phyloP scores from a whole-genome alignment of 2,797 vertebrate species.

The Syngnathus rostellatus region DNA sequence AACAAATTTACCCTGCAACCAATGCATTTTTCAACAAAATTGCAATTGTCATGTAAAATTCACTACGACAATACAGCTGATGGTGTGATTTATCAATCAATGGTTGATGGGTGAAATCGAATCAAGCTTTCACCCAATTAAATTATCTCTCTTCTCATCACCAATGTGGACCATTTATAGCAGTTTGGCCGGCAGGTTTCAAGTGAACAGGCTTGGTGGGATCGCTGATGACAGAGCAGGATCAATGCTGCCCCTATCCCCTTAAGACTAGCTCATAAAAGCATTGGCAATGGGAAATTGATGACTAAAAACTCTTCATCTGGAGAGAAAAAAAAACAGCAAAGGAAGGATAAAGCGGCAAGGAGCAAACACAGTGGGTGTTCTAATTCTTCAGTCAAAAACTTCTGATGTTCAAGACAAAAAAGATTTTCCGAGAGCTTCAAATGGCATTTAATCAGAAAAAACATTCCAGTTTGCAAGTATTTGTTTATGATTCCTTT shows the following conservation, averaged over 20 bases:
- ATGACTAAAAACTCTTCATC: constrained; percentile 34
- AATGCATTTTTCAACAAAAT: background rate
- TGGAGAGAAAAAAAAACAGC: background rate
- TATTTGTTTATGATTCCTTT: too few species aligned
- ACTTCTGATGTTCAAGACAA: background rate
- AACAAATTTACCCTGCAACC: constrained; percentile 13
- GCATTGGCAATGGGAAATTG: constrained; percentile 44
- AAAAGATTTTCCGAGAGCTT: background rate
- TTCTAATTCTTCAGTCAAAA: background rate
- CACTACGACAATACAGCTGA: background rate
- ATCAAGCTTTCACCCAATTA: background rate
- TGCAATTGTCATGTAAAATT: background rate
- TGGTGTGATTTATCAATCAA: background rate
- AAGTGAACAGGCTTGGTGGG: constrained; percentile 13
- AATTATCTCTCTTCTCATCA: constrained; percentile 13
- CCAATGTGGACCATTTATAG: constrained; percentile 14
- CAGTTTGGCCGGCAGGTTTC: constrained; percentile 22
- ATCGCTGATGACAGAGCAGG: constrained; percentile 7
- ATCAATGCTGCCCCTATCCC: constrained; percentile 35
- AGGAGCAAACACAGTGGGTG: background rate
- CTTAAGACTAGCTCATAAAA: constrained; percentile 40
- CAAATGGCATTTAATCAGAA: background rate
- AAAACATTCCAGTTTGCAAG: background rate
- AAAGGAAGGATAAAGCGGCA: background rate
- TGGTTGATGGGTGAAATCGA: background rate